Evolutionary conservation across 2,113 vertebrate species (phyloP).

Genomic region (Oreamnos americanus): DNA sequence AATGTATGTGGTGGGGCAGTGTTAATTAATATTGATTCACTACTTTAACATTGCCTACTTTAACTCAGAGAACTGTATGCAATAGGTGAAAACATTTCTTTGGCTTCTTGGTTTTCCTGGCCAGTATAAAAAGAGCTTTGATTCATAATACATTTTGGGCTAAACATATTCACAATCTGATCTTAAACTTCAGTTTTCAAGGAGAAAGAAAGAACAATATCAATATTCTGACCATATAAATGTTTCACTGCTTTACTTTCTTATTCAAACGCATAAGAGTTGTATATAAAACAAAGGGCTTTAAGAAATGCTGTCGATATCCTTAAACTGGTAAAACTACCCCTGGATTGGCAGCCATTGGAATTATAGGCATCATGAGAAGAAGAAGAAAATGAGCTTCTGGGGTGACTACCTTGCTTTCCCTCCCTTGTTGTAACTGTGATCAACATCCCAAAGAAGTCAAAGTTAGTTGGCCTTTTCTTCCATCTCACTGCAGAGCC

Average conservation of each 20-base stretch:
- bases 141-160: slow-evolving; percentile 20
- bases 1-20: background rate
- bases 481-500: background rate
- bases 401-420: background rate
- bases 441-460: background rate
- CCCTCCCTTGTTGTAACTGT: background rate
- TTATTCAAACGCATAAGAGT: background rate
- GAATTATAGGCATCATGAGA: background rate
- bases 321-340: background rate
- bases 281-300: background rate
- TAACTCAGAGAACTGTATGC: background rate
- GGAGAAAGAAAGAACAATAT: background rate
- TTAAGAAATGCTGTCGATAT: background rate
- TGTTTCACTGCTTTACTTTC: background rate
- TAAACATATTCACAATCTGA: background rate
- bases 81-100: slow-evolving; percentile 9
- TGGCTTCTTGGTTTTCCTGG: slow-evolving; percentile 23
- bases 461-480: background rate
- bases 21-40: slow-evolving; percentile 25
- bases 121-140: slow-evolving; percentile 22
- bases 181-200: slow-evolving; percentile 33
- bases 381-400: background rate
- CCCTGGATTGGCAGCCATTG: background rate
- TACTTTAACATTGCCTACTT: background rate
- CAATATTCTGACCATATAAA: background rate